phyloP scores from a whole-genome alignment of 2,888 invertebrate species.

The Lasioglossum leucozonium region DNA sequence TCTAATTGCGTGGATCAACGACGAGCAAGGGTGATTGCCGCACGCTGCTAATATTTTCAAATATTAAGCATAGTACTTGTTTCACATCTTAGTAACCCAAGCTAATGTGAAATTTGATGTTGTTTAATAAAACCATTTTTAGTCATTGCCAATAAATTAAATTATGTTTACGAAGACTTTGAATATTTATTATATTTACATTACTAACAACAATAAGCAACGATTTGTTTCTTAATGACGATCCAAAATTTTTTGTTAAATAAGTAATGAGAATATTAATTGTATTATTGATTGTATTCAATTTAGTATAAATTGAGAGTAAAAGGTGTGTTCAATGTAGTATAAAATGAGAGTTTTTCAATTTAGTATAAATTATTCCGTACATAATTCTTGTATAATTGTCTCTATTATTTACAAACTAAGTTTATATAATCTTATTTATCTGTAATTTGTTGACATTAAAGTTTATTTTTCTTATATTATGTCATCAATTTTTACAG shows the following conservation, averaged over 20 bases:
- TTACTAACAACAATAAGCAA: not conserved
- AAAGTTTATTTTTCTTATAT: slow-evolving; percentile 2
- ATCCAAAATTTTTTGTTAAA: not conserved
- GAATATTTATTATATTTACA: slow-evolving; percentile 27
- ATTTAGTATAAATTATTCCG: not conserved
- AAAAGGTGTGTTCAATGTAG: no score
- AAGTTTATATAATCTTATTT: not conserved
- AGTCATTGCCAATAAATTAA: slow-evolving; percentile 55
- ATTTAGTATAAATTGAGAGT: not conserved
- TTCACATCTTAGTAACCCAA: slow-evolving; percentile 43
- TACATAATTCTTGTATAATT: slow-evolving; percentile 4
- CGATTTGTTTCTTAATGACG: not conserved
- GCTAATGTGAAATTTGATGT: slow-evolving; percentile 37
- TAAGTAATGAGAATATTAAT: not conserved
- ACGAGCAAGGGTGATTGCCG: slow-evolving; percentile 84
- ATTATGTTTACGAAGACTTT: slow-evolving; percentile 17
- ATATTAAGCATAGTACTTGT: slow-evolving; percentile 26
- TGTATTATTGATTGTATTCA: not conserved
- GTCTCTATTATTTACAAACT: not conserved
- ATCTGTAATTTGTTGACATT: not conserved
- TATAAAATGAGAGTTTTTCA: no score
- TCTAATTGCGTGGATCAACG: slow-evolving; percentile 87
- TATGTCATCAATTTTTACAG: not conserved
- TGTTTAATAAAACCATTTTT: slow-evolving; percentile 45
- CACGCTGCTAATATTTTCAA: slow-evolving; percentile 74